A percentile compares a stretch with the other conserved stretches of the same genome.
phyloP scores from a whole-genome alignment of 2,113 vertebrate species.

The Semnornis frantzii region DNA sequence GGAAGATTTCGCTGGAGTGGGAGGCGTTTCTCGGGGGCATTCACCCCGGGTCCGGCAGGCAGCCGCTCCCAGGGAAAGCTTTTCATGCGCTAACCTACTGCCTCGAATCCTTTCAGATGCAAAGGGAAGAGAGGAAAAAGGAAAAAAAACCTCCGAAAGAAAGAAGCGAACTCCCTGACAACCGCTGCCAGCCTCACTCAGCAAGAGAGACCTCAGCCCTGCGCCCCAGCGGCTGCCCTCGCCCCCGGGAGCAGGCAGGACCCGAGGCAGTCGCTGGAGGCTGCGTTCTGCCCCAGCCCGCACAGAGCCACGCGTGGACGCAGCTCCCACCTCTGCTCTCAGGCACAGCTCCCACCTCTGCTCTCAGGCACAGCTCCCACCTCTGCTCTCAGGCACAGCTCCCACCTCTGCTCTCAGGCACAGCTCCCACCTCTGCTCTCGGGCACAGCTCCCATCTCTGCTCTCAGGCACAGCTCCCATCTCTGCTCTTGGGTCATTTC shows the following conservation, averaged over 20 bases:
- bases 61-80: slow-evolving; percentile 16
- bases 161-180: background rate
- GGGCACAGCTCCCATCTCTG: background rate
- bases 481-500: too few species aligned
- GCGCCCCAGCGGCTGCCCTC: background rate
- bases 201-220: background rate
- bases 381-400: too few species aligned
- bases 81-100: slow-evolving; percentile 35
- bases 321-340: too few species aligned
- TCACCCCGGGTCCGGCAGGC: background rate
- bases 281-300: background rate
- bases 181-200: background rate
- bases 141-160: background rate
- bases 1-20: slow-evolving; percentile 41
- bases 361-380: background rate
- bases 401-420: too few species aligned
- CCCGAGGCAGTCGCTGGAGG: background rate
- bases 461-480: background rate
- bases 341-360: background rate
- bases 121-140: background rate
- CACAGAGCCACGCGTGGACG: background rate
- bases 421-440: too few species aligned
- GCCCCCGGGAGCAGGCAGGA: background rate
- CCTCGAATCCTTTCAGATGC: background rate
- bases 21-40: slow-evolving; percentile 14